These are phyloP conservation scores for Mellivora capensis DNA, from an alignment of 2,113 vertebrate species.

Conservation along the genomic window DNA sequence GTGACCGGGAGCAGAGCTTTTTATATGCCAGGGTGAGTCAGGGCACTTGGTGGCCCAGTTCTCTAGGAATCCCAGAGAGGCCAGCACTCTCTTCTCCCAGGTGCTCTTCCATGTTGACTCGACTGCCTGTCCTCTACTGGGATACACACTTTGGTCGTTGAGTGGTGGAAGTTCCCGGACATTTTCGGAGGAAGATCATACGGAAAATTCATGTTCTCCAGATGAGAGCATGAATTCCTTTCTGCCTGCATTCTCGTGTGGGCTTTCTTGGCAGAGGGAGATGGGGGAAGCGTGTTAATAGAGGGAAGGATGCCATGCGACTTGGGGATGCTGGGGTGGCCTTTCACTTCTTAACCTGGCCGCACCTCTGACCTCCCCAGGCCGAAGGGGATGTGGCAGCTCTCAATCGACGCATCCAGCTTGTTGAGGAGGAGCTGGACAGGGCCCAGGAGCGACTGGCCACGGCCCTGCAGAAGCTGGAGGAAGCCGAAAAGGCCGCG, in stretches of 20 bases:
- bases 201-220: not conserved
- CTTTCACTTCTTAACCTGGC: accelerated
- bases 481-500: constrained; percentile 95
- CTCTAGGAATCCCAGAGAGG: not conserved
- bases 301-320: not conserved
- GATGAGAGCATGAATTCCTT: not conserved
- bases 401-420: constrained; percentile 96
- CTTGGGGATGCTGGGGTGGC: not conserved
- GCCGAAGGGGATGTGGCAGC: constrained; percentile 95
- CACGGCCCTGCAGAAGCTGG: constrained; percentile 95
- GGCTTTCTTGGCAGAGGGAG: accelerated
- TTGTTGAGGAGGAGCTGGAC: constrained; percentile 98
- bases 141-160: not conserved
- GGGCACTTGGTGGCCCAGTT: not conserved
- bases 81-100: not conserved
- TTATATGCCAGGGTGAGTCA: accelerated
- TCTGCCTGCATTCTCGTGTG: not conserved
- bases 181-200: not conserved
- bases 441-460: constrained; percentile 94
- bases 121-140: not conserved
- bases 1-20: not conserved
- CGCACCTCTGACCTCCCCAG: constrained; percentile 69
- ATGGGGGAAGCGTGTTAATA: accelerated
- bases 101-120: not conserved
- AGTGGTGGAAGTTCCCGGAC: not conserved